Evolutionary conservation across 2,888 invertebrate species (phyloP), one percentile per base, ranked within the genome.

Genomic region (Omphaloscelis lunosa): DNA sequence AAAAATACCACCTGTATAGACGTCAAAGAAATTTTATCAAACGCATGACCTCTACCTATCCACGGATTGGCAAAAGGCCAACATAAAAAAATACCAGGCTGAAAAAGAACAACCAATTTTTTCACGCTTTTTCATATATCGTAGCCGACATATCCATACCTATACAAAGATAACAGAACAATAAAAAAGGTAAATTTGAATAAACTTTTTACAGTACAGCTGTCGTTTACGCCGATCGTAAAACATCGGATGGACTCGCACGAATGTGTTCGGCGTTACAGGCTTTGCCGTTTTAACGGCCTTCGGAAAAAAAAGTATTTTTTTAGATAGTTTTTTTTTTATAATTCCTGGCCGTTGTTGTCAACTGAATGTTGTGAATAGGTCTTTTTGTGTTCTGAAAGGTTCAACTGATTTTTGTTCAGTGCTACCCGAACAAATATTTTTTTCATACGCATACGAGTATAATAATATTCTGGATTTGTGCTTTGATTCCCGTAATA

Each of bases 151-250:
- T 56, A 59, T 34, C 79, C 63, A 80, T 69, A 71, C 65, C 45
- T 56, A 66, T 6, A 68, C 80, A 71, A 71, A 76, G 71, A 77
- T 86, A 82, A 80, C 80, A 67, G 63, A 70, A 78, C 84, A 84
- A 84, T 84, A 89, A 89, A 88, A 87, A 84, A 78, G 67, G 75
- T 80, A 69, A 73, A 89, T 87, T 88, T 88, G 89, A 89, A 88
- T 89, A 88, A 89, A 88, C 78, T 88, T 89, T 89, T 89, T 88
- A 87, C 86, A 77, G 77, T 84, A 77, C 89, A 89, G 87, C 88
- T 89, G 89, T 77, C 84, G 84, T 87, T 89, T 88, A 89, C 79
- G 79, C 67, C 74, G 65, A 56, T 88, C 89, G 87, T 89, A 89
- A 89, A 88, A 82, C 75, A 87, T 70, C 67, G 80, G 78, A 72